Percentiles rank a stretch among this genome's conserved stretches.
These are phyloP conservation scores for Tretioscincus oriximinensis DNA, from an alignment of 2,113 vertebrate genomes.

Conservation along the genomic window DNA sequence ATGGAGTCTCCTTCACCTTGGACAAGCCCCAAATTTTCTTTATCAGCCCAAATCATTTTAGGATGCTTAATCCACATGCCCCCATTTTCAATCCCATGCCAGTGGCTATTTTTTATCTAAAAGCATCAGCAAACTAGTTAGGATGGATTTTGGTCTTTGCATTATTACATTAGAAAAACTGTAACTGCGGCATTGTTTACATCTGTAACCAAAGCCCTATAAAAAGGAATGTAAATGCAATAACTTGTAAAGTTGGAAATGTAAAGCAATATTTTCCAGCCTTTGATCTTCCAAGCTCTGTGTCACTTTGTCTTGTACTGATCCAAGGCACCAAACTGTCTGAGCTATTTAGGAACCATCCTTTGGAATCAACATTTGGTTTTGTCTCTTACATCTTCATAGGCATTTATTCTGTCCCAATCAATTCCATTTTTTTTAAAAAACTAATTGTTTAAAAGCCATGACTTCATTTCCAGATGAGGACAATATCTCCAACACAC, in stretches of 20 bases:
- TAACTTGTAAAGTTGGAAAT: slow-evolving; percentile 37
- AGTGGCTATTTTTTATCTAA: not conserved
- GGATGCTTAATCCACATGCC: too few relatives aligned
- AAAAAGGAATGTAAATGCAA: slow-evolving; percentile 51
- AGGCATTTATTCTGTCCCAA: slow-evolving; percentile 68
- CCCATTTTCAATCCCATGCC: too few relatives aligned
- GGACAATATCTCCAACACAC: slow-evolving; percentile 47
- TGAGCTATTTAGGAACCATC: slow-evolving; percentile 76
- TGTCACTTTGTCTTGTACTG: slow-evolving; percentile 68
- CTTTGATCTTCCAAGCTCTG: slow-evolving; percentile 50
- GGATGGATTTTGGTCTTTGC: not conserved
- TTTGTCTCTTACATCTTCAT: slow-evolving; percentile 61
- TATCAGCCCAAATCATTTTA: too few relatives aligned
- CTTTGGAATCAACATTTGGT: slow-evolving; percentile 77
- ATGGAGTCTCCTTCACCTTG: too few relatives aligned
- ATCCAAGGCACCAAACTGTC: slow-evolving; percentile 82
- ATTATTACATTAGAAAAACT: not conserved
- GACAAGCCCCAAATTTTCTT: too few relatives aligned
- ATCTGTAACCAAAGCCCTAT: slow-evolving; percentile 18
- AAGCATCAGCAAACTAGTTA: not conserved
- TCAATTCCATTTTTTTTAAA: slow-evolving; percentile 73
- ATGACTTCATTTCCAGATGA: slow-evolving; percentile 65
- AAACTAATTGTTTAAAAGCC: slow-evolving; percentile 78
- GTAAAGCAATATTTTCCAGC: slow-evolving; percentile 43
- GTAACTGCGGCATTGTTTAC: slow-evolving; percentile 12